Evolutionary conservation across 1,140 invertebrate genomes (phyloP), one percentile per base, ranked within the genome.

Genomic region (Apolygus lucorum): DNA sequence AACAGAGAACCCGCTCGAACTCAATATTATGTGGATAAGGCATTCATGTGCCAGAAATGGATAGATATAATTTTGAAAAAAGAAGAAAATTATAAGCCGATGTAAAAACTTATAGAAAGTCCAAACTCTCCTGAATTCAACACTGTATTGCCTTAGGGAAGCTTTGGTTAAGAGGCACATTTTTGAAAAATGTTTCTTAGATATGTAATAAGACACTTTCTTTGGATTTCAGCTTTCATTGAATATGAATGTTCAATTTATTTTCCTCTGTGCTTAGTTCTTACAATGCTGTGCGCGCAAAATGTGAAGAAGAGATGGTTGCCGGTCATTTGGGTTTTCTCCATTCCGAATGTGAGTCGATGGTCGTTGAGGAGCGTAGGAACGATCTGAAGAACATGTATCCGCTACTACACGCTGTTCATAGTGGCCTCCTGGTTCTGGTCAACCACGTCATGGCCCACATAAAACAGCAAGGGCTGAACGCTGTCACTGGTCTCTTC

Each of bases 301-400:
- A 90, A 74, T 92, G 89, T 75, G 90, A 94, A 76, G 82, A 87
- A 71, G 85, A 91, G 75, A 91, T 95, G 85, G 89, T 98, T 0
- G 91, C 88, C 1, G 92, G 95, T 74, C 91, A 97, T 77, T 80
- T 97, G 29, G 78, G 84, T 42, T 90, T 94, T 75, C 79, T 98
- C 27, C 93, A 97, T 77, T 86, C 88, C 0, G 94, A 97, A 81
- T 92, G 90, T 73, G 84, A 87, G 63, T 81, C 86, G 63, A 92
- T 96, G 87, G 92, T 98, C 14, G 81, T 88, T 70, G 82, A 87
- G 52, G 95, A 96, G 77, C 83, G 85, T 42, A 84, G 84, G 68
- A 87, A 87, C 78, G 95, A 98, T 81, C 81, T 99, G 42, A 83
- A 86, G 0, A 92, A 97, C 76, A 90, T 98, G 85, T 98, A 98